A percentile compares a stretch with the other conserved stretches of the same genome.
phyloP scores from a whole-genome alignment of 2,113 vertebrate genomes.

The Phrynocephalus versicolor region DNA sequence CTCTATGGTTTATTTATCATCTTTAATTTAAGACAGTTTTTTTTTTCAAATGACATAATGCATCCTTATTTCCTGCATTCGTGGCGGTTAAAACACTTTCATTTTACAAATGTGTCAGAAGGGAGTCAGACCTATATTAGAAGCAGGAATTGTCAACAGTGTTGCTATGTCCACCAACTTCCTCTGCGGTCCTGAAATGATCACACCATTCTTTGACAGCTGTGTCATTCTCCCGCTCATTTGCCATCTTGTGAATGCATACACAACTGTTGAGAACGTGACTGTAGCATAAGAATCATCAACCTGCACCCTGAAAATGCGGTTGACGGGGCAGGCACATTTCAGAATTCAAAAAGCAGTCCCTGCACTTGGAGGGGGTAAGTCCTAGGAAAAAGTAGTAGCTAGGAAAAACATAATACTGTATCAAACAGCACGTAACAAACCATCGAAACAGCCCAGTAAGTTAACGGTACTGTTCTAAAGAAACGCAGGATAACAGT shows the following conservation, averaged over 20 bases:
- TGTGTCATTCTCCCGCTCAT: neutral
- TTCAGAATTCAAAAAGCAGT: no score
- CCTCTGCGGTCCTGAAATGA: neutral
- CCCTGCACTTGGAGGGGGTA: no score
- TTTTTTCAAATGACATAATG: neutral
- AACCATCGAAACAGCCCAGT: neutral
- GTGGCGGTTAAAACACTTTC: neutral
- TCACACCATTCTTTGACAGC: neutral
- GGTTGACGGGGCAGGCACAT: no score
- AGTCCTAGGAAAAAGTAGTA: no score
- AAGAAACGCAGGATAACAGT: neutral
- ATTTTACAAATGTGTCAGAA: neutral
- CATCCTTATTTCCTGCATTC: neutral
- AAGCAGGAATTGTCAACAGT: neutral
- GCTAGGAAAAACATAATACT: no score
- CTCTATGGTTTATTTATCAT: neutral
- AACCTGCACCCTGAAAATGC: no score
- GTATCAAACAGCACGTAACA: neutral
- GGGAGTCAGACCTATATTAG: neutral
- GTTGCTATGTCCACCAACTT: neutral
- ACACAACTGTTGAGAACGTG: neutral
- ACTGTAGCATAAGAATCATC: no score
- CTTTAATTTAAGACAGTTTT: neutral
- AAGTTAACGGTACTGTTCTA: neutral
- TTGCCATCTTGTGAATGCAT: neutral